Evolutionary conservation across 2,113 vertebrate species (phyloP).

Genomic region (Hydrolagus affinis): DNA sequence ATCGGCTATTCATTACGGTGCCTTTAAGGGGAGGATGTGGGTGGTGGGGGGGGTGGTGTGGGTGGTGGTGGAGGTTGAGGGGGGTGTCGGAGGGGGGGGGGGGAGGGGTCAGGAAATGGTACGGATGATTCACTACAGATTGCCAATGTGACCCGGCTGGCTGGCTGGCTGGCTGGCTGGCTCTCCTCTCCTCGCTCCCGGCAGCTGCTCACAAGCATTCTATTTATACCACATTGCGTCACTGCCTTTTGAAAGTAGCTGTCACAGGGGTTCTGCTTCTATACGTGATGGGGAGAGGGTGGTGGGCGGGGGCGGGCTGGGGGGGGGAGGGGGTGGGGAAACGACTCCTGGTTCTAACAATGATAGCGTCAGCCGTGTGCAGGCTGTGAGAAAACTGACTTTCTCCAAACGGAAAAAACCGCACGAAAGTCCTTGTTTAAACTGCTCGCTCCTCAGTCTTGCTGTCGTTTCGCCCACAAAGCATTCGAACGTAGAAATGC

Average conservation of each 20-base stretch:
- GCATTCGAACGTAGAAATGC: too few relatives aligned
- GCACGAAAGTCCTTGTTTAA: too few relatives aligned
- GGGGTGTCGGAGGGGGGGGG: too few relatives aligned
- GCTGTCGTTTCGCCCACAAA: too few relatives aligned
- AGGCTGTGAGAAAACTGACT: too few relatives aligned
- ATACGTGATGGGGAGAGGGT: too few relatives aligned
- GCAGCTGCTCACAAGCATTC: not conserved
- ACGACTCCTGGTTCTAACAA: too few relatives aligned
- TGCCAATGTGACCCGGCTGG: conserved; percentile 21
- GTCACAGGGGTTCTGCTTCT: not conserved
- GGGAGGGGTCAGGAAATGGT: conserved; percentile 25
- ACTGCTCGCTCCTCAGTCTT: too few relatives aligned
- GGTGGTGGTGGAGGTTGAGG: not conserved
- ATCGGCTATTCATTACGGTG: conserved; percentile 22
- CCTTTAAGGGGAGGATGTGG: not conserved
- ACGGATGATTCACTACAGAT: not conserved
- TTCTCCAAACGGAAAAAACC: too few relatives aligned
- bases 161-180: not conserved
- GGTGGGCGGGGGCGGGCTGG: too few relatives aligned
- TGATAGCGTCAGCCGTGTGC: too few relatives aligned
- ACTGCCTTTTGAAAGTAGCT: not conserved
- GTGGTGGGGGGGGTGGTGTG: conserved; percentile 3
- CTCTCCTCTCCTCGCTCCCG: not conserved
- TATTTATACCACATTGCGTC: not conserved
- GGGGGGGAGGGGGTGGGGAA: too few relatives aligned